These are phyloP conservation scores for Scaptomyza tumidula DNA, from an alignment of 2,888 invertebrate species.

Conservation along the genomic window DNA sequence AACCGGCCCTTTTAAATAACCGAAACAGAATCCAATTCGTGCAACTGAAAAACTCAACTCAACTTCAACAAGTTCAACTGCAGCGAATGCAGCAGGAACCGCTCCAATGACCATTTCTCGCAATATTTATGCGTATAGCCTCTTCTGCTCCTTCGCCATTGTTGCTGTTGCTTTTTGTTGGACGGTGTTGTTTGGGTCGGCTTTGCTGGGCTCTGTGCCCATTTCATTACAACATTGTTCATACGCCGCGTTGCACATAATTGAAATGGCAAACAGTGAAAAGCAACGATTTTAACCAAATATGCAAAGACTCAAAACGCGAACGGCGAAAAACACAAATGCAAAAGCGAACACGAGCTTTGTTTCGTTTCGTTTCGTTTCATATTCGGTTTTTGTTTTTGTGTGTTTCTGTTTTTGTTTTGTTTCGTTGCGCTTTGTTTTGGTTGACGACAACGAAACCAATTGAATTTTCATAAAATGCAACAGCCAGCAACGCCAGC, in stretches of 20 bases:
- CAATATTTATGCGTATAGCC: conserved; percentile 70
- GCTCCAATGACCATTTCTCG: conserved; percentile 62
- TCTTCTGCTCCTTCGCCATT: conserved; percentile 15
- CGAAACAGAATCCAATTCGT: conserved; percentile 69
- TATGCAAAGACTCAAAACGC: conserved; percentile 56
- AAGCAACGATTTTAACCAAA: conserved; percentile 76
- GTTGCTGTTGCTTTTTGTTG: conserved; percentile 19
- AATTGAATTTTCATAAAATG: conserved; percentile 79
- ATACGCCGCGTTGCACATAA: conserved; percentile 81
- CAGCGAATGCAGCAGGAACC: conserved; percentile 26
- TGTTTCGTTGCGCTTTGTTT: conserved; percentile 47
- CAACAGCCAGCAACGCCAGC: conserved; percentile 37
- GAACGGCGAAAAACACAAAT: conserved; percentile 6
- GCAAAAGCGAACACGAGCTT: conserved; percentile 16
- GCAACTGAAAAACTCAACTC: conserved; percentile 33
- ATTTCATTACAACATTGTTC: conserved; percentile 80
- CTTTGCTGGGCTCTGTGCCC: conserved; percentile 49
- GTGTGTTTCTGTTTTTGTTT: background rate
- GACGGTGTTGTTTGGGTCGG: conserved; percentile 14
- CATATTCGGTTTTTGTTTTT: conserved; percentile 1
- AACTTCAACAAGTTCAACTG: conserved; percentile 26
- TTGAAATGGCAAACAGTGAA: conserved; percentile 80
- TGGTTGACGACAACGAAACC: conserved; percentile 63
- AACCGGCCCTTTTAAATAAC: conserved; percentile 76
- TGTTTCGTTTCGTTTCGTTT: conserved; percentile 9